phyloP scores from a whole-genome alignment of 2,113 vertebrate genomes.

The Callorhinus ursinus region DNA sequence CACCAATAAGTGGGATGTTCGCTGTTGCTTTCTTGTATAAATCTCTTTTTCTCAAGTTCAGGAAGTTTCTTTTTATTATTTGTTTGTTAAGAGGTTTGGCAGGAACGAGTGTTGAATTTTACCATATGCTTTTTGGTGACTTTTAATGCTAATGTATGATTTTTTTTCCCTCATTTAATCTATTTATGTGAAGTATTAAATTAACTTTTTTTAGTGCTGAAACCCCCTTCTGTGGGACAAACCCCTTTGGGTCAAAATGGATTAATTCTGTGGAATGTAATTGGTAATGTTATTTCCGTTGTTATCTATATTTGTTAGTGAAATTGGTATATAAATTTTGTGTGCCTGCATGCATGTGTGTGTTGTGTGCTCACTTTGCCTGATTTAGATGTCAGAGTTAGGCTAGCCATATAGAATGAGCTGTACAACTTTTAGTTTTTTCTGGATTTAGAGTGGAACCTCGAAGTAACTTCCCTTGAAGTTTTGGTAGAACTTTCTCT shows the following conservation, averaged over 20 bases:
- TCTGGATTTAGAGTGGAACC: neutral
- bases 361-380: neutral
- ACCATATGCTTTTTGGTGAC: conserved; percentile 7
- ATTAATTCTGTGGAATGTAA: conserved; percentile 1
- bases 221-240: neutral
- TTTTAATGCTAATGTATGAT: neutral
- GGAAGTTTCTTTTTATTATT: neutral
- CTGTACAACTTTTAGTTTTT: neutral
- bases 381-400: neutral
- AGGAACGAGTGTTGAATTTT: conserved; percentile 14
- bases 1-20: neutral
- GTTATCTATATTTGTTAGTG: conserved; percentile 1
- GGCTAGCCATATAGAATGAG: neutral
- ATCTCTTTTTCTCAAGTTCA: neutral
- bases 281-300: neutral
- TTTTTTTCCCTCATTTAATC: conserved; percentile 28
- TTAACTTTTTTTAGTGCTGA: conserved; percentile 13
- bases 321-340: neutral
- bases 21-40: conserved; percentile 1
- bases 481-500: conserved; percentile 10
- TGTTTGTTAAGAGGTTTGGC: conserved; percentile 14
- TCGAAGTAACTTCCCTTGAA: conserved; percentile 1
- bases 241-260: neutral
- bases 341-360: neutral
- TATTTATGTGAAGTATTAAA: neutral